phyloP scores from a whole-genome alignment of 2,113 vertebrate genomes.

The Rutilus rutilus region DNA sequence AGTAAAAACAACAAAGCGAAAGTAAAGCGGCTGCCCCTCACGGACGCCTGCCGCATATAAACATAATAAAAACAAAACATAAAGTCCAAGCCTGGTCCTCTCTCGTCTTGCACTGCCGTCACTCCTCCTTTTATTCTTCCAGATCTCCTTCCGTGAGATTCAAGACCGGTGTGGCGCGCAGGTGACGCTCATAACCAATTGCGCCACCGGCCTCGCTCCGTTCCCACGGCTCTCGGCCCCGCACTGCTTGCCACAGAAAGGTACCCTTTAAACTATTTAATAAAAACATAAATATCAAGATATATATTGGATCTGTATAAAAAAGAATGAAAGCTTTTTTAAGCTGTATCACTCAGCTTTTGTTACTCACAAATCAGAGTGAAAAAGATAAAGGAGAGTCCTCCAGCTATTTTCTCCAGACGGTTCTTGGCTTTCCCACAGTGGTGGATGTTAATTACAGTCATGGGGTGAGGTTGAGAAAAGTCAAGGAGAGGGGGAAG shows the following conservation, averaged over 20 bases:
- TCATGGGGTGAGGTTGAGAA: constrained; percentile 42
- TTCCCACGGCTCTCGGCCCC: no score
- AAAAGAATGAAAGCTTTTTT: background rate
- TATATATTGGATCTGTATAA: background rate
- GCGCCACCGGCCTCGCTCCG: no score
- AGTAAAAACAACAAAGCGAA: no score
- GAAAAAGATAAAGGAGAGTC: constrained; percentile 34
- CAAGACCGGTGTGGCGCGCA: no score
- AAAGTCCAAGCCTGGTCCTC: no score
- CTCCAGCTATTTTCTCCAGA: constrained; percentile 27
- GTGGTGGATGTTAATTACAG: constrained; percentile 53
- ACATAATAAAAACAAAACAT: no score
- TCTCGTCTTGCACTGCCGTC: no score
- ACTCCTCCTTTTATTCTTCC: no score
- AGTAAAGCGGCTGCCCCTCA: no score
- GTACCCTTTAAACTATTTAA: background rate
- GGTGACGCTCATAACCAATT: no score
- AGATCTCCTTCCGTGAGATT: no score
- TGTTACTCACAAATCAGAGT: background rate
- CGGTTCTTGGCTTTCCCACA: constrained; percentile 48
- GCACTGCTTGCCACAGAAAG: background rate
- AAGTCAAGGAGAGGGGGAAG: constrained; percentile 44
- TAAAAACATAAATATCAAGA: background rate
- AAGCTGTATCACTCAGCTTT: background rate
- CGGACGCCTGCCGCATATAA: no score